Percentiles rank a stretch among this genome's conserved stretches.
Conservation (phyloP, 1,140 invertebrate species). For the Agrypnia vestita region DNA sequence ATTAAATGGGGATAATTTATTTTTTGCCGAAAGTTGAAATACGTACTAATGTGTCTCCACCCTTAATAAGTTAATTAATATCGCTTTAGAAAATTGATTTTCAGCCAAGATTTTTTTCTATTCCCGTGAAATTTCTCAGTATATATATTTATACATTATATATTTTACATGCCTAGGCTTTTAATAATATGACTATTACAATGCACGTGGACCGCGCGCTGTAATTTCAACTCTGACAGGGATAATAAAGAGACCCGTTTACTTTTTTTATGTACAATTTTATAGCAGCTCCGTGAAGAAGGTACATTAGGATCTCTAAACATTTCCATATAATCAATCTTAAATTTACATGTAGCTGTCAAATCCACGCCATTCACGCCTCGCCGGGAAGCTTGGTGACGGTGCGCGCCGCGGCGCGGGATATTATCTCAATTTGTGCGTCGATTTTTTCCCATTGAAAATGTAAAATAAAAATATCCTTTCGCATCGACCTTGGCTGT, state of each 20-base stretch:
- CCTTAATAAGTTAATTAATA: too few relatives aligned
- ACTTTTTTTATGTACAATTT: slow-evolving; percentile 13
- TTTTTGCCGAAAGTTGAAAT: too few relatives aligned
- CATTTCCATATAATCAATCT: slow-evolving; percentile 59
- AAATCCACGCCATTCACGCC: slow-evolving; percentile 50
- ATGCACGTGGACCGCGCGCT: background rate
- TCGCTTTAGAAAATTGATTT: too few relatives aligned
- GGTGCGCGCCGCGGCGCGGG: background rate
- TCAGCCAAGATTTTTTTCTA: too few relatives aligned
- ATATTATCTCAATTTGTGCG: slow-evolving; percentile 29
- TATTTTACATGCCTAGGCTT: too few relatives aligned
- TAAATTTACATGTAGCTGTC: slow-evolving; percentile 60
- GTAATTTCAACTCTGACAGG: slow-evolving; percentile 25
- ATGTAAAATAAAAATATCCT: slow-evolving; percentile 18
- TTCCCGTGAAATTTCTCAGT: too few relatives aligned
- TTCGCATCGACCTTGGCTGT: background rate
- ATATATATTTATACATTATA: too few relatives aligned
- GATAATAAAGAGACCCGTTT: slow-evolving; percentile 26
- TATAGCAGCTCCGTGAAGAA: slow-evolving; percentile 21
- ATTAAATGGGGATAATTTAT: too few relatives aligned
- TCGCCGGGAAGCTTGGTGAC: slow-evolving; percentile 15
- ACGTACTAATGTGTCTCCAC: too few relatives aligned
- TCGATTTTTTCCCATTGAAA: slow-evolving; percentile 6
- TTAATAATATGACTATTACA: background rate
- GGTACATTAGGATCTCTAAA: slow-evolving; percentile 40